A percentile compares a stretch with the other conserved stretches of the same genome.
These are phyloP conservation scores for Muricea muricata DNA, from an alignment of 92 coral and sea anemone species.

Conservation along the genomic window DNA sequence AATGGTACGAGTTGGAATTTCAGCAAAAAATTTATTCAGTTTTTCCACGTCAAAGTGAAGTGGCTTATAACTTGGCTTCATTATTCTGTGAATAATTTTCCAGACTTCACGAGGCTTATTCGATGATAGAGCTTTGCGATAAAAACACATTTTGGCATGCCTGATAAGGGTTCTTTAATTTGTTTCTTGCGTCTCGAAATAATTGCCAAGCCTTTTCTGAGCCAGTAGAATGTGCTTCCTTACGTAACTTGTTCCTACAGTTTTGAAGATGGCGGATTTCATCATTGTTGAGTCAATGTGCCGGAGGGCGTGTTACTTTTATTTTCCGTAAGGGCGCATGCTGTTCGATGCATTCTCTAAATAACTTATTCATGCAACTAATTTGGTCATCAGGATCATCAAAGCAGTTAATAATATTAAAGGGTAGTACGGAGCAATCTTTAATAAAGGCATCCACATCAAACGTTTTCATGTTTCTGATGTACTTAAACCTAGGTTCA, in stretches of 20 bases:
- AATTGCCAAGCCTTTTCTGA: background rate
- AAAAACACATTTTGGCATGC: background rate
- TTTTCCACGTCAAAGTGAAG: background rate
- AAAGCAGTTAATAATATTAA: background rate
- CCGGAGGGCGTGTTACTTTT: background rate
- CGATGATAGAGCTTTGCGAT: background rate
- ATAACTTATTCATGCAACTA: background rate
- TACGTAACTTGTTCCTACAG: background rate
- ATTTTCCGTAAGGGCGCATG: background rate
- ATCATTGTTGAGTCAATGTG: background rate
- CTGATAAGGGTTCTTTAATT: background rate
- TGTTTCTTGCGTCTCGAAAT: background rate
- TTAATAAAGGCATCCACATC: background rate
- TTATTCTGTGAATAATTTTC: background rate
- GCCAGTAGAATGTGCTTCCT: background rate
- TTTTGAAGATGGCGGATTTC: background rate
- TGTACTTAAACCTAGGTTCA: background rate
- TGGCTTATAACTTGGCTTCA: background rate
- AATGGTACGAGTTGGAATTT: background rate
- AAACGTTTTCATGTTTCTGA: background rate
- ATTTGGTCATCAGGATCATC: background rate
- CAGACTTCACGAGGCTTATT: background rate
- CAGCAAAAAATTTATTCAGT: background rate
- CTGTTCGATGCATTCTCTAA: background rate
- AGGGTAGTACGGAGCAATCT: background rate